Conservation (phyloP, 2,888 invertebrate species). For the Nycteola revayana region DNA sequence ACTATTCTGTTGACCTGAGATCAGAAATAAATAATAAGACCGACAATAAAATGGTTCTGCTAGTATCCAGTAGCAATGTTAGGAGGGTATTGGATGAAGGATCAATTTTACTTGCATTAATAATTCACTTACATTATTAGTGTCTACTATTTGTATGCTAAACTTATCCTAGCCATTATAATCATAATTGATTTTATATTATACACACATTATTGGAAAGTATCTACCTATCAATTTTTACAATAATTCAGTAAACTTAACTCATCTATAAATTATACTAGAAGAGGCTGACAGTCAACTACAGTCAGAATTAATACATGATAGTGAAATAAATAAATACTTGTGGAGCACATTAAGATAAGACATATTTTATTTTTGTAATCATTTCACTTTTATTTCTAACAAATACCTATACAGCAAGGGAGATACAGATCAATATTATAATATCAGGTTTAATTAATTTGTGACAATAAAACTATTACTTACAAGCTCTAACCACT, state of each 20-base stretch:
- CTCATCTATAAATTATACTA: constrained; percentile 49
- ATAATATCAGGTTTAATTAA: constrained; percentile 32
- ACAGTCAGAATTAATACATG: constrained; percentile 26
- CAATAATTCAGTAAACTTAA: constrained; percentile 51
- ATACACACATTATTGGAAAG: constrained; percentile 70
- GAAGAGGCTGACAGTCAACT: constrained; percentile 53
- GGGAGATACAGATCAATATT: constrained; percentile 55
- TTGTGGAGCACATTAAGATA: constrained; percentile 23
- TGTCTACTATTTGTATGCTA: constrained; percentile 55
- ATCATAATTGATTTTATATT: constrained; percentile 63
- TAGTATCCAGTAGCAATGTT: constrained; percentile 23
- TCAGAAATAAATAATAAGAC: constrained; percentile 71
- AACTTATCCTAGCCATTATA: constrained; percentile 61
- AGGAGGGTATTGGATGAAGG: constrained; percentile 25
- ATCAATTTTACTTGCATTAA: constrained; percentile 34
- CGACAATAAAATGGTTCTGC: constrained; percentile 35
- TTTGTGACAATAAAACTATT: constrained; percentile 65
- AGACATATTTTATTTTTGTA: constrained; percentile 24
- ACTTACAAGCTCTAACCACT: constrained; percentile 49
- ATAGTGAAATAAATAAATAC: constrained; percentile 47
- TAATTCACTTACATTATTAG: constrained; percentile 54
- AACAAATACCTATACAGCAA: constrained; percentile 46
- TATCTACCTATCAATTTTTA: constrained; percentile 59
- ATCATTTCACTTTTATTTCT: constrained; percentile 29
- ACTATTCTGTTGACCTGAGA: constrained; percentile 69